Evolutionary conservation across 2,888 invertebrate species (phyloP), one percentile per base, ranked within the genome.

Genomic region (Gari tellinella): DNA sequence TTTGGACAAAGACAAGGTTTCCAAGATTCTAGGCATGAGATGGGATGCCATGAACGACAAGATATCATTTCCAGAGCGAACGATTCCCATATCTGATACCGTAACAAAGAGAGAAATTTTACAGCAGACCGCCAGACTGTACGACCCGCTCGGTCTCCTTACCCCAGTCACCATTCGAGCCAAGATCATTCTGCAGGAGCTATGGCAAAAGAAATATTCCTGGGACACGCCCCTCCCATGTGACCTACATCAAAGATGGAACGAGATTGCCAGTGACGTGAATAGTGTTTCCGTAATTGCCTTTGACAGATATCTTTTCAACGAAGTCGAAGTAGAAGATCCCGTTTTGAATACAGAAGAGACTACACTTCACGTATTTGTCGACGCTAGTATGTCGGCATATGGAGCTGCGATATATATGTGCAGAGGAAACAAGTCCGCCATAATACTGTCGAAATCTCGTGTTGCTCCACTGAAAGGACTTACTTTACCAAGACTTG

Each of bases 391-490:
- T 19, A 46, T 40, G 19, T 15, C 7, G 12, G 43, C 56, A 56
- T 60, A 60, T 19, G 60, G 60, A 38, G 60, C 60, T 15, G 60
- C 37, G 0, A 38, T 38, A 2, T 60, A 56, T 26, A 38, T 64
- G 23, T 38, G 23, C 23, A 56, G 23, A 8, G 48, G 17, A 14
- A 37, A 21, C 4, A 8, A 64, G n/a, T 55, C 55, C 17, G 15
- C 46, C 8, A n/a, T 64, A 23, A 37, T 48, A 14, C 37, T 64
- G 56, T 56, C 72, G 17, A 65, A 65, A 31, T 53, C 43, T 15
- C 21, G 73, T 14, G 64, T 68, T 19, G 65, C 74, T 31, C 68
- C 74, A 23, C 26, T 77, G 31, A 70, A 63, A 41, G n/a, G 21
- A 19, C 21, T 61, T 4, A 72, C 62, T 21, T 46, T 72, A 41